Conservation (phyloP, 2,113 vertebrate genomes). For the Colaptes auratus region DNA sequence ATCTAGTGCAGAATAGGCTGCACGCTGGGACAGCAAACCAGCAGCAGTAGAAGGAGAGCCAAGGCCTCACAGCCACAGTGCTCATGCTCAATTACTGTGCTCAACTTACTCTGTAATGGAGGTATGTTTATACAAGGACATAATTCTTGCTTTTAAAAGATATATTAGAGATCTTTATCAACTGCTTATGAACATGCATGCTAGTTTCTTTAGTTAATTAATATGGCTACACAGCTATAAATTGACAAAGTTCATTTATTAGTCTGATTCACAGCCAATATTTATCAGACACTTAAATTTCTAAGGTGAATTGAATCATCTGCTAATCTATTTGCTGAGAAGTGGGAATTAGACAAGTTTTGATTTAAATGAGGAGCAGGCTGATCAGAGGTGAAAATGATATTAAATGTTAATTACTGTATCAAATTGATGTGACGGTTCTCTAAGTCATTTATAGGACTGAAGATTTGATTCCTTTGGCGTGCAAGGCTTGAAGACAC, state of each 20-base stretch:
- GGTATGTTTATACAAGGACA: rapidly evolving
- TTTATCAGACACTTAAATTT: not conserved
- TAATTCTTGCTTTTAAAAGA: not conserved
- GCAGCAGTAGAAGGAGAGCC: not conserved
- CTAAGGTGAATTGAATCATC: not conserved
- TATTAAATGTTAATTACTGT: slow-evolving; percentile 20
- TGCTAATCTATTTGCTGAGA: not conserved
- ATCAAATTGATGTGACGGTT: not conserved
- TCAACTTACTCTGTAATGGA: not conserved
- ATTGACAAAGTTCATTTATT: not conserved
- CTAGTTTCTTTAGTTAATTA: not conserved
- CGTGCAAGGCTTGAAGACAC: not conserved
- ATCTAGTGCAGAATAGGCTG: rapidly evolving
- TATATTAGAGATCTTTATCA: not conserved
- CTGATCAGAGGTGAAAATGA: not conserved
- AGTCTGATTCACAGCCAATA: not conserved
- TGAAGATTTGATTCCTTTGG: not conserved
- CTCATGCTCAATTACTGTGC: not conserved
- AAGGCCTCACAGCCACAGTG: rapidly evolving
- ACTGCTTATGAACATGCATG: rapidly evolving
- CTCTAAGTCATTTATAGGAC: not conserved
- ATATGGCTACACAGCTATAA: not conserved
- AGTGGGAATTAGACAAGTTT: not conserved
- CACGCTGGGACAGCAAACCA: not conserved
- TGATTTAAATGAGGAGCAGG: not conserved